Conservation (phyloP, 2,113 vertebrate species). For the Nothocercus nigrocapillus region DNA sequence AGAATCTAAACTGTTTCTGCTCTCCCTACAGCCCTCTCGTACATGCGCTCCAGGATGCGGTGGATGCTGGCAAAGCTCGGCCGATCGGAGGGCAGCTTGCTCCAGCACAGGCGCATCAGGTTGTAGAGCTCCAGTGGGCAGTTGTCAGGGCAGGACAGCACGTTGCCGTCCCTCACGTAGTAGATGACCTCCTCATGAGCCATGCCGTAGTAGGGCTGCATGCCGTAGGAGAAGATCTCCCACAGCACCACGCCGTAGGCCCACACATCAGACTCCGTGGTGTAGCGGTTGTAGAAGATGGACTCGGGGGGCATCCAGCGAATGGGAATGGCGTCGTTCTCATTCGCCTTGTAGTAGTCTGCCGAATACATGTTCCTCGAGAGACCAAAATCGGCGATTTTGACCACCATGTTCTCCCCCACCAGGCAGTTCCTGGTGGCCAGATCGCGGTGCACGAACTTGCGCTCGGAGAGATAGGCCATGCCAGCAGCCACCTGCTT, state of each 20-base stretch:
- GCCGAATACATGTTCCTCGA: slow-evolving; percentile 97
- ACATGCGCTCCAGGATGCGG: slow-evolving; percentile 94
- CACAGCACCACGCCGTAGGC: slow-evolving; percentile 96
- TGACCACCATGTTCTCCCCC: slow-evolving; percentile 92
- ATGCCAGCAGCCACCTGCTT: slow-evolving; percentile 95
- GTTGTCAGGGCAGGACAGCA: slow-evolving; percentile 91
- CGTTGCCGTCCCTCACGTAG: slow-evolving; percentile 93
- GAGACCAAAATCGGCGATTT: slow-evolving; percentile 97
- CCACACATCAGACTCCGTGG: slow-evolving; percentile 96
- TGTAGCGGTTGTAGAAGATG: slow-evolving; percentile 99
- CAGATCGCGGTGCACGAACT: slow-evolving; percentile 96
- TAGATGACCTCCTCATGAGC: slow-evolving; percentile 98
- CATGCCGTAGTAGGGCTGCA: slow-evolving; percentile 99
- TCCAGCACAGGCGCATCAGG: slow-evolving; percentile 98
- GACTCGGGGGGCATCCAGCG: slow-evolving; percentile 99
- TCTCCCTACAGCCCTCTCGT: slow-evolving; percentile 74
- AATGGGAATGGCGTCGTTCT: slow-evolving; percentile 96
- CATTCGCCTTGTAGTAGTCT: slow-evolving; percentile 97
- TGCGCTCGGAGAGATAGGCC: slow-evolving; percentile 96
- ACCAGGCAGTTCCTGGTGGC: slow-evolving; percentile 97
- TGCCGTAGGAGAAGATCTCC: slow-evolving; percentile 97
- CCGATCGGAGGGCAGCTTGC: slow-evolving; percentile 86
- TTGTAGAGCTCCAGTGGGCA: slow-evolving; percentile 96
- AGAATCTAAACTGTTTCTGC: neutral
- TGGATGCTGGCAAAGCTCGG: slow-evolving; percentile 93